Base-by-base conservation (phyloP, 2,113 vertebrate genomes). In the Oreotrochilus melanogaster region DNA sequence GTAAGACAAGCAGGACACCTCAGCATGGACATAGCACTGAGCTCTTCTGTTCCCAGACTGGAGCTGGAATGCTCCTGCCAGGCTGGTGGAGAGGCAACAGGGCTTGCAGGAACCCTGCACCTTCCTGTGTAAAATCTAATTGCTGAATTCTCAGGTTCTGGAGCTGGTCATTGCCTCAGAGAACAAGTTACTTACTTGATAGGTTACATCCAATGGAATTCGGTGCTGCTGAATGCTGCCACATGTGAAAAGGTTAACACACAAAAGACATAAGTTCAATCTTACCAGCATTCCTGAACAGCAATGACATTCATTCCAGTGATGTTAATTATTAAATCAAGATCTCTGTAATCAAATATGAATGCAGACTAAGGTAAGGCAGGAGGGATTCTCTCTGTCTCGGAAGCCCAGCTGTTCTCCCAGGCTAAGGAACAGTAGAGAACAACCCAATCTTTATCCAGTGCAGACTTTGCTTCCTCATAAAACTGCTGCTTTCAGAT, bases 41-140 rank as follows among this genome's bases (percentile, higher is more conserved):
- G 10, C 11, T 61, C 54, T 70, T 7, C 57, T 66, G 39, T 39
- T 70, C 58, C 18, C 33, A 51, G 18, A 4, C 18, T 31, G 19
- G 31, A 79, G 33, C 31, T 82, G 28, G 22, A 28, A 28, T 50
- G 4, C 37, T 58, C 31, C 57, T 45, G 11, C 2, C 2, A 17
- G 5, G 21, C 13, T 5, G 0, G 7, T 0, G 0, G 6, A 8
- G 14, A 48, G 51, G 18, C 42, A 80, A 58, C 9, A 81, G 12
- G 7, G 17, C 22, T 18, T 61, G 3, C 3, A n/a, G n/a, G n/a
- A n/a, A n/a, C n/a, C 45, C 7, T 61, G 24, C 9, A 48, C 9
- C 21, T 17, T 4, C 15, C 4, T 48, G 2, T 11, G 25, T 21
- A 78, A 82, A 82, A 85, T 30, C 11, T 12, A 30, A 56, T 2